Percentiles rank a stretch among this genome's conserved stretches.
Evolutionary conservation across 2,797 vertebrate species (phyloP).

Genomic region (Lagorchestes hirsutus): DNA sequence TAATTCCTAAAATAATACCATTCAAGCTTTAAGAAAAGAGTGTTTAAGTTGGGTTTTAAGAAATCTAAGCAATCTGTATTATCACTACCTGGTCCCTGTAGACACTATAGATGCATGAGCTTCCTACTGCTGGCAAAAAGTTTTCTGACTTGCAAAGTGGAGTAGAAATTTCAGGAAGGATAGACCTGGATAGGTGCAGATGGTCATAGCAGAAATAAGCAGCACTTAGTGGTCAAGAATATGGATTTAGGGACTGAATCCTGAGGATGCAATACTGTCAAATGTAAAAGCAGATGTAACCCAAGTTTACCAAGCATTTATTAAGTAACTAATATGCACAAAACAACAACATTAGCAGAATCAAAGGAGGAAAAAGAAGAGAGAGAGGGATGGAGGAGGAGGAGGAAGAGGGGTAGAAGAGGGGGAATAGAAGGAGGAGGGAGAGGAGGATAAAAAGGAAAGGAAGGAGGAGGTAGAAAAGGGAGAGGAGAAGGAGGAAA

Average conservation of each 20-base stretch:
- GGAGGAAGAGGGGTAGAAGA: not conserved
- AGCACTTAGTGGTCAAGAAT: not conserved
- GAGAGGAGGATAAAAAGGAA: not conserved
- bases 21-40: not conserved
- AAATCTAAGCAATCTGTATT: not conserved
- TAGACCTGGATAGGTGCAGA: not conserved
- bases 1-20: too few relatives aligned
- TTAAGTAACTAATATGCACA: not conserved
- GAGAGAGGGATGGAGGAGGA: not conserved
- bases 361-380: too few relatives aligned
- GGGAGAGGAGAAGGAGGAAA: too few relatives aligned
- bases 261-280: not conserved
- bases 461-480: not conserved
- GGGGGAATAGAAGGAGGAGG: fast-evolving
- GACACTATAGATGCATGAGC: not conserved
- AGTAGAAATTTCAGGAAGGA: not conserved
- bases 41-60: not conserved
- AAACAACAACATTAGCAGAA: not conserved
- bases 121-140: not conserved
- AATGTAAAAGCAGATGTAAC: not conserved
- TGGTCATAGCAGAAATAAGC: not conserved
- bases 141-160: not conserved
- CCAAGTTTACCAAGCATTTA: not conserved
- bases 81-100: not conserved
- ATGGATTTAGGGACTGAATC: not conserved